Evolutionary conservation across 2,888 invertebrate species (phyloP).

Genomic region (Pharmacophagus antenor): DNA sequence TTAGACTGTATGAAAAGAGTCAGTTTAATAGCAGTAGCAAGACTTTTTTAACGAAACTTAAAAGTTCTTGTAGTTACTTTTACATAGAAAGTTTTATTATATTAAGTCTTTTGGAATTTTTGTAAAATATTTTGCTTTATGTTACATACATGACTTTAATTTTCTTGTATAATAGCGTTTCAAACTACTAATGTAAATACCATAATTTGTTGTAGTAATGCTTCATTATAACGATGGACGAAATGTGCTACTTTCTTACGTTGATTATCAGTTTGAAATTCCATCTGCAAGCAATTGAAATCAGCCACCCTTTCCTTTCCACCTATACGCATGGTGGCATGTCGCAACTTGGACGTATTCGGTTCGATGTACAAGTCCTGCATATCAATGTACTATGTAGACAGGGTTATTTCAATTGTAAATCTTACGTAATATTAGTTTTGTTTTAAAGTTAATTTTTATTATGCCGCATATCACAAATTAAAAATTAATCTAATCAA

Average conservation of each 20-base stretch:
- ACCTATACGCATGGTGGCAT: conserved; percentile 41
- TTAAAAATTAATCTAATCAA: neutral
- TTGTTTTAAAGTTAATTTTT: neutral
- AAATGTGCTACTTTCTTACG: conserved; percentile 14
- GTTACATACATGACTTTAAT: too few species aligned
- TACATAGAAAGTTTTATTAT: neutral
- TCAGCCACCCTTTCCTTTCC: conserved; percentile 40
- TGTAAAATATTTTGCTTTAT: too few species aligned
- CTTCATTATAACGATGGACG: neutral
- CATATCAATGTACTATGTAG: conserved; percentile 42
- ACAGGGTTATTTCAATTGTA: conserved; percentile 15
- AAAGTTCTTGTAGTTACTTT: conserved; percentile 5
- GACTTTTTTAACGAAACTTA: neutral
- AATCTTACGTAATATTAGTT: conserved; percentile 19
- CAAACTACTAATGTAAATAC: neutral
- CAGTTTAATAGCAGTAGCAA: conserved; percentile 8
- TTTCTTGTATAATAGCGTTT: too few species aligned
- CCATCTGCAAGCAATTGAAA: conserved; percentile 41
- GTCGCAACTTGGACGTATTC: conserved; percentile 44
- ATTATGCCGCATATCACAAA: neutral
- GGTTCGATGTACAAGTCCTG: conserved; percentile 38
- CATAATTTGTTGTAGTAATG: neutral
- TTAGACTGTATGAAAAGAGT: conserved; percentile 9
- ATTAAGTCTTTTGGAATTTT: neutral
- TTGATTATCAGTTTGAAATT: conserved; percentile 40